Percentiles rank a stretch among this genome's conserved stretches.
Conservation (phyloP, 2,113 vertebrate genomes). For the Pipa parva region DNA sequence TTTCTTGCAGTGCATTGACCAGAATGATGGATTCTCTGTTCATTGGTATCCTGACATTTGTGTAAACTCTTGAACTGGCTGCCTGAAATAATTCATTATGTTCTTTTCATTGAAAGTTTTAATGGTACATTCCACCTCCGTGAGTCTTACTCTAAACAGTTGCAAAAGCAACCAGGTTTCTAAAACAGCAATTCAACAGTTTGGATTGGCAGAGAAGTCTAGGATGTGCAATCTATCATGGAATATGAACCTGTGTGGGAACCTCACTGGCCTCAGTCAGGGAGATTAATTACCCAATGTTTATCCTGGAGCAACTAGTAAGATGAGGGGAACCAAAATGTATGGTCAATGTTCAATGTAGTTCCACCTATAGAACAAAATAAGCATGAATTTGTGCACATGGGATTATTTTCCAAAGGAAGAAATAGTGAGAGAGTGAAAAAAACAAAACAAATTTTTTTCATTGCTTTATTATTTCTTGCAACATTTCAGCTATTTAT, state of each 20-base stretch:
- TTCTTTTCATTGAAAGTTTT: conserved; percentile 7
- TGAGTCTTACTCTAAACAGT: not conserved
- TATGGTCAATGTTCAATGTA: no score
- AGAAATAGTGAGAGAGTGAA: no score
- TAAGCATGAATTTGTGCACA: no score
- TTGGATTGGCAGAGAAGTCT: not conserved
- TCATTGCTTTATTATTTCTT: no score
- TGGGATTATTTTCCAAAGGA: no score
- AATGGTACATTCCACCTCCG: not conserved
- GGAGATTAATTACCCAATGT: no score
- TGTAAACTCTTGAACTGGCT: conserved; percentile 8
- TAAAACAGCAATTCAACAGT: conserved; percentile 3
- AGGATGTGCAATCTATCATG: not conserved
- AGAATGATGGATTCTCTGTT: conserved; percentile 13
- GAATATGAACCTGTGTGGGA: not conserved
- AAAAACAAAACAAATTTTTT: no score
- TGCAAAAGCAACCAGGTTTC: not conserved
- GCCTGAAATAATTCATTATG: conserved; percentile 7
- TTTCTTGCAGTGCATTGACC: not conserved
- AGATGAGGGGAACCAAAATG: no score
- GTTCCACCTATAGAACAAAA: no score
- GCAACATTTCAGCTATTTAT: no score
- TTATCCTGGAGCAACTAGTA: no score
- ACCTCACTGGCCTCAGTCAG: no score
- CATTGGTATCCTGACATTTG: conserved; percentile 9